phyloP scores from a whole-genome alignment of 2,888 invertebrate genomes.

The Anagyrus pseudococci region DNA sequence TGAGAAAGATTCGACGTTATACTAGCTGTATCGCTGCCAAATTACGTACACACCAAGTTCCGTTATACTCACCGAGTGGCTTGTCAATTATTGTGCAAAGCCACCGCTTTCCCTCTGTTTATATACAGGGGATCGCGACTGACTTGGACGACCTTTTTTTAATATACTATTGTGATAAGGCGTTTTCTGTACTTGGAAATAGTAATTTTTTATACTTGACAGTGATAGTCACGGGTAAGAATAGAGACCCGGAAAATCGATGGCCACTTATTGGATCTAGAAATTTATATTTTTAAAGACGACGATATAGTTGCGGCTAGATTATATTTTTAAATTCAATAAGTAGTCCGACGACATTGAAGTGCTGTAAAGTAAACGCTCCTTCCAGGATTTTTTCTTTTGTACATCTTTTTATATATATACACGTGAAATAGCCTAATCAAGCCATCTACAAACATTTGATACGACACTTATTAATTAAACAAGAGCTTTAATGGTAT shows the following conservation, averaged over 20 bases:
- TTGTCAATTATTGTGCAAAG: no score
- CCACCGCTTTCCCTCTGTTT: not conserved
- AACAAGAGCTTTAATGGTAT: slow-evolving; percentile 37
- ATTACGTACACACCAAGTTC: slow-evolving; percentile 18
- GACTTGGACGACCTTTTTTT: slow-evolving; percentile 24
- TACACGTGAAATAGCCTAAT: no score
- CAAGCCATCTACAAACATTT: slow-evolving; percentile 18
- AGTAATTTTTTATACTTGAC: slow-evolving; percentile 30
- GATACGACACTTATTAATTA: slow-evolving; percentile 18
- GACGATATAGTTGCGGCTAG: slow-evolving; percentile 13
- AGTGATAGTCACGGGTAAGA: slow-evolving; percentile 14
- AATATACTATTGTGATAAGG: slow-evolving; percentile 35
- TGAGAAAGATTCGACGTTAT: slow-evolving; percentile 9
- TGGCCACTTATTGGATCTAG: slow-evolving; percentile 23
- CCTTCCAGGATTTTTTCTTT: slow-evolving; percentile 21
- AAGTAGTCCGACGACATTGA: slow-evolving; percentile 9
- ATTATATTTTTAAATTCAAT: slow-evolving; percentile 34
- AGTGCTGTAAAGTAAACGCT: slow-evolving; percentile 13
- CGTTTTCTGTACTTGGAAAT: slow-evolving; percentile 27
- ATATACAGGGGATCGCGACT: slow-evolving; percentile 10
- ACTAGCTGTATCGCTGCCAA: slow-evolving; percentile 38
- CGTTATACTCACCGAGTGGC: no score
- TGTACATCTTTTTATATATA: no score
- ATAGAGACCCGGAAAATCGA: slow-evolving; percentile 3
- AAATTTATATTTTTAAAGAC: slow-evolving; percentile 35